Base-by-base conservation (phyloP, 2,797 vertebrate genomes). In the Trachurus trachurus region DNA sequence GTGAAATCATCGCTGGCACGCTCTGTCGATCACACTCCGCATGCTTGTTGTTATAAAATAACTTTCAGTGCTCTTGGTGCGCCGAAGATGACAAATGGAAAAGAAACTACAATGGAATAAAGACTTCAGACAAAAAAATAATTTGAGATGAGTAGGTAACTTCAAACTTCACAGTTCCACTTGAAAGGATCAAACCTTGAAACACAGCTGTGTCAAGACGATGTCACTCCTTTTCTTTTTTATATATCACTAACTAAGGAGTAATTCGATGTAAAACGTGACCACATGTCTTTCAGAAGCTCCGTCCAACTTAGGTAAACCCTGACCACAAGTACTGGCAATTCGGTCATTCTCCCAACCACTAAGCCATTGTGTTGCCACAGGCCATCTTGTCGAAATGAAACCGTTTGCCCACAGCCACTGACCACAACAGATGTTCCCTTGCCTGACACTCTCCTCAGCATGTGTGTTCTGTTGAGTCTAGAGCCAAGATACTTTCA, bases 391-490 rank as follows among this genome's bases (percentile, higher is more conserved):
- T 92, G 91, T 92, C 66, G 53, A 92, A 94, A 90, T 87, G 81
- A 92, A 92, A 90, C 87, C 69, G 75, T 90, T 80, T 26, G 91
- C 91, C 92, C 92, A 39, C 91, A 92, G 88, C 88, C 92, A 80
- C 87, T 82, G 92, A 93, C 92, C 92, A 91, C 93, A 93, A 90
- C 93, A 94, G 92, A 93, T 93, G 92, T 94, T 93, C 82, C 80
- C 52, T 74, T 66, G 86, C 90, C 86, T 72, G 84, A 76, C 76
- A 47, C 87, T 89, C 92, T 89, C 82, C 84, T 82, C 89, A 80
- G 88, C 90, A 91, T 93, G 92, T 92, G 91, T 91, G 91, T 93
- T 92, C 89, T 92, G 91, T 94, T 93, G 90, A 93, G 91, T 92
- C 91, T 92, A 88, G 78, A 87, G 93, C 93, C 88, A 93, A 91